Evolutionary conservation across 2,888 invertebrate genomes (phyloP), one percentile per base, ranked within the genome.

Genomic region (Nemapogon koenigi): DNA sequence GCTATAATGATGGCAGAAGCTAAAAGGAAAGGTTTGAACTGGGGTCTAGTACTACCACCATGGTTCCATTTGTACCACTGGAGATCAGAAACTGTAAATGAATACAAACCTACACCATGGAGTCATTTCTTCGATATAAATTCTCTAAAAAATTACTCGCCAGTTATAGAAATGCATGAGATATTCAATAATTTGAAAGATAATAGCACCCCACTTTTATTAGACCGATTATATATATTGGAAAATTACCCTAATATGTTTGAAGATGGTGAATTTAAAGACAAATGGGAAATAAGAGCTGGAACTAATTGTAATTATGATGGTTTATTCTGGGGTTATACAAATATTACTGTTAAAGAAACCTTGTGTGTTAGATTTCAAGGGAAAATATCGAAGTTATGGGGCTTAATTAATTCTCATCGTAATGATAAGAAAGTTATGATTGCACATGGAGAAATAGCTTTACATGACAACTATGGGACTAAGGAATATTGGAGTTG

Each of bases 51-150:
- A 33, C 73, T 99, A 45, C 97, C 97, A 10, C 96, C 98, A 0
- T 99, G 97, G 94, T 84, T 89, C 38, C 83, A 85, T 43, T 65
- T 98, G 3, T 92, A 91, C 49, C 99, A 99, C 59, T 99, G 99
- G 98, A 83, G 81, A 52, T 82, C 84, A 3, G 62, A 56, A 16
- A 73, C 78, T 18, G 62, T 81, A 39, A 67, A 81, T 16, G 52
- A 62, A 2, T 87, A 88, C 46, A 69, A 71, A 13, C 82, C 85
- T 26, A 67, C 90, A 25, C 85, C 88, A 0, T 98, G 98, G 98
- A 71, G 82, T 3, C 57, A 64, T 22, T 98, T 95, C 63, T 99
- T 99, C 66, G 90, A 97, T 58, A 38, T 97, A 3, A 50, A 78
- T 1, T 90, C 92, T 51, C 71, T 99, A 16, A 81, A 85, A 54